Percentiles rank a stretch among this genome's conserved stretches.
phyloP scores from a whole-genome alignment of 2,113 vertebrate genomes.

The Rhodinocichla rosea region DNA sequence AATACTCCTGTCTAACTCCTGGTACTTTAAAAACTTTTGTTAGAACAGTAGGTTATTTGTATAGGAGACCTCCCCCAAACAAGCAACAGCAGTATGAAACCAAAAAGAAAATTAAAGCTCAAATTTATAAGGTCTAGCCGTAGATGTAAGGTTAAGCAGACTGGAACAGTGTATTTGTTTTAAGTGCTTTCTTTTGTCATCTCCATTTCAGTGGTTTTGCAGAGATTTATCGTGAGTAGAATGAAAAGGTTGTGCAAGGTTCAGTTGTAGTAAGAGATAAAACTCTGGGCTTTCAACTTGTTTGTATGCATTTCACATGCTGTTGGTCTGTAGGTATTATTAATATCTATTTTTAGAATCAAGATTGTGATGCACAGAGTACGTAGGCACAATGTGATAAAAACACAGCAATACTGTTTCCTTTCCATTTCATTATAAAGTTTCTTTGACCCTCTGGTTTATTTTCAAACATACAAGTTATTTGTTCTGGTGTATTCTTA shows the following conservation, averaged over 20 bases:
- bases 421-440: constrained; percentile 83
- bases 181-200: background rate
- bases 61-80: constrained; percentile 47
- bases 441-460: constrained; percentile 89
- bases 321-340: constrained; percentile 55
- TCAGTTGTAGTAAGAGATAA: background rate
- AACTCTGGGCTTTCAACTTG: constrained; percentile 34
- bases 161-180: constrained; percentile 13
- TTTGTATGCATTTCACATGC: constrained; percentile 66
- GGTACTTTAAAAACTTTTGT: constrained; percentile 71
- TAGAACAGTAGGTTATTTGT: constrained; percentile 64
- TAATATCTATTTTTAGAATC: constrained; percentile 70
- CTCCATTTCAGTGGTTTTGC: background rate
- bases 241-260: constrained; percentile 33
- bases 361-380: constrained; percentile 47
- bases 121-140: constrained; percentile 18
- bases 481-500: constrained; percentile 82
- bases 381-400: constrained; percentile 65
- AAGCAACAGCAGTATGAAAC: constrained; percentile 25
- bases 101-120: constrained; percentile 55
- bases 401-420: constrained; percentile 75
- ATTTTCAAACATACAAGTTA: constrained; percentile 83
- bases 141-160: constrained; percentile 59
- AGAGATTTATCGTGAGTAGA: constrained; percentile 2
- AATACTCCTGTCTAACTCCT: constrained; percentile 63